Conservation (phyloP, 2,888 invertebrate species). For the Hartigia nigra region DNA sequence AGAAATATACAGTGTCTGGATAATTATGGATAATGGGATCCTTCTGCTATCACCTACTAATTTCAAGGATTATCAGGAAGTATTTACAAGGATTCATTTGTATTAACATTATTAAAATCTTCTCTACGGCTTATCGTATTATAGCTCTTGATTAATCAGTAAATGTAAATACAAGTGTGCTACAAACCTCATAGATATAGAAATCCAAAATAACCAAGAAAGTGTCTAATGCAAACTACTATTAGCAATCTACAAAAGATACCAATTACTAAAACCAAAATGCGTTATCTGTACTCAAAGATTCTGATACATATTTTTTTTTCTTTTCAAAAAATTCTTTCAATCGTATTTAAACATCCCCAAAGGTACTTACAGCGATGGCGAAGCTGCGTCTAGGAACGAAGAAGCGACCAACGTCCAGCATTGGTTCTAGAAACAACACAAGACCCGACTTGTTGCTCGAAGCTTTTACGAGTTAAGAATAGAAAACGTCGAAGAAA, state of each 20-base stretch:
- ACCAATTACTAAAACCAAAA: not conserved
- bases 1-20: not conserved
- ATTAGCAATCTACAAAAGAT: not conserved
- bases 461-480: not conserved
- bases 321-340: not conserved
- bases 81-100: not conserved
- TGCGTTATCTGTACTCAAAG: too few species aligned
- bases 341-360: not conserved
- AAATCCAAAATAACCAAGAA: not conserved
- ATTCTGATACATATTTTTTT: not conserved
- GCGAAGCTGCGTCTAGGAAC: constrained; percentile 11
- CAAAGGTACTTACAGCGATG: not conserved
- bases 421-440: constrained; percentile 28
- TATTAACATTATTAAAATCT: not conserved
- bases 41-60: too few species aligned
- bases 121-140: not conserved
- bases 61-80: not conserved
- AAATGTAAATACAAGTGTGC: not conserved
- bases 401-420: constrained; percentile 25
- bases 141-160: not conserved
- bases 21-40: not conserved
- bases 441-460: not conserved
- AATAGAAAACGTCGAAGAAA: not conserved
- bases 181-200: not conserved
- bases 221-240: not conserved